Evolutionary conservation across 2,888 invertebrate genomes (phyloP).

Genomic region (Chalcosyrphus nemorum): DNA sequence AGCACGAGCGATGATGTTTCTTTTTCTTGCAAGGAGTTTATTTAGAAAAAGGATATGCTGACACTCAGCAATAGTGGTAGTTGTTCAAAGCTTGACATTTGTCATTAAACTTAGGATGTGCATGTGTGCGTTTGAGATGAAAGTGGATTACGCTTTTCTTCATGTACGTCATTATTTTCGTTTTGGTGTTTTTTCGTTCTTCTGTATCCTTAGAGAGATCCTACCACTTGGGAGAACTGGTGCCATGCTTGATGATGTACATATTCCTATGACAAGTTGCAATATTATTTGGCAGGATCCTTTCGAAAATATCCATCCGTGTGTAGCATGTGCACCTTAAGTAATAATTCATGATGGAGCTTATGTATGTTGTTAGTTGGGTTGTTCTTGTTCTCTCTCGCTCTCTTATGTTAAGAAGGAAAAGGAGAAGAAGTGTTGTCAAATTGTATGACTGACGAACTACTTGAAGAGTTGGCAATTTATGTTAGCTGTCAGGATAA

Average conservation of each 20-base stretch:
- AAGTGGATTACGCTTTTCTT: slow-evolving; percentile 52
- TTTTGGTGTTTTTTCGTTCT: no score
- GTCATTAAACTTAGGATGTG: slow-evolving; percentile 58
- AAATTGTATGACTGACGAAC: slow-evolving; percentile 67
- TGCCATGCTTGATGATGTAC: slow-evolving; percentile 39
- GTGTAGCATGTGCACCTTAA: slow-evolving; percentile 36
- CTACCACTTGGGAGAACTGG: slow-evolving; percentile 6
- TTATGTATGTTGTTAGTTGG: slow-evolving; percentile 50
- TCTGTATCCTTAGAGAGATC: background rate
- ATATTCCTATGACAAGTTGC: slow-evolving; percentile 63
- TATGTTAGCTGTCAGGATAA: slow-evolving; percentile 68
- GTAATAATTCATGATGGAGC: slow-evolving; percentile 64
- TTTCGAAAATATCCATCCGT: slow-evolving; percentile 41
- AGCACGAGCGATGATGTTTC: slow-evolving; percentile 38
- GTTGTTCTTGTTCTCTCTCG: slow-evolving; percentile 26
- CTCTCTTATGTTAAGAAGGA: background rate
- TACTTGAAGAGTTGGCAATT: slow-evolving; percentile 65
- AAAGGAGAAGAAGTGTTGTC: slow-evolving; percentile 52
- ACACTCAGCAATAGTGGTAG: slow-evolving; percentile 63
- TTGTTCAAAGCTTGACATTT: slow-evolving; percentile 70
- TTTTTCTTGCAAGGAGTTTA: slow-evolving; percentile 40
- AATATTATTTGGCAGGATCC: slow-evolving; percentile 68
- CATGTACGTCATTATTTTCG: slow-evolving; percentile 63
- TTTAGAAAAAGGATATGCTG: slow-evolving; percentile 67
- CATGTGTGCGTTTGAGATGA: background rate